Conservation (phyloP, 2,888 invertebrate genomes). For the Ypsolopha scabrella region DNA sequence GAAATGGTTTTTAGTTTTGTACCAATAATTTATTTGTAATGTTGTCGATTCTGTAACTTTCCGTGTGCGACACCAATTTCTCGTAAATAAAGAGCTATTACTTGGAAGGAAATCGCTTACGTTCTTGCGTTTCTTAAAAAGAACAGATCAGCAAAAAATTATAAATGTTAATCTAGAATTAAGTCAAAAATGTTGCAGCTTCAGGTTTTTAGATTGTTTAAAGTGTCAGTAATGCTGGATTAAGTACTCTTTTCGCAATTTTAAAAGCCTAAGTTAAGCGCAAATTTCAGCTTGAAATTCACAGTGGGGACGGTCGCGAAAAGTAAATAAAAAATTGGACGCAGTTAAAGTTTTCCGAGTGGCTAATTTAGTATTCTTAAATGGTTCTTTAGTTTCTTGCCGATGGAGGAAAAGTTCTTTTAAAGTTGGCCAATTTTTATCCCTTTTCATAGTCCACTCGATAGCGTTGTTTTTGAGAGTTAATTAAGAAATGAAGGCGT, state of each 20-base stretch:
- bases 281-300: neutral
- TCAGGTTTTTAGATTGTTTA: no score
- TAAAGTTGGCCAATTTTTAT: neutral
- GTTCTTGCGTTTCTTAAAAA: neutral
- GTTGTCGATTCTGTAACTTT: no score
- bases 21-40: no score
- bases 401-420: neutral
- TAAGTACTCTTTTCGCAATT: neutral
- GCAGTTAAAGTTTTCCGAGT: slow-evolving; percentile 9
- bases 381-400: neutral
- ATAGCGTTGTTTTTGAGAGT: no score
- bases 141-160: neutral
- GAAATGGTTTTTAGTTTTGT: no score
- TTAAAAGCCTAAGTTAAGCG: neutral
- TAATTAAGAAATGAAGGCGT: neutral
- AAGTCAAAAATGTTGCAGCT: no score
- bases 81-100: no score
- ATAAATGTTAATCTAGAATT: neutral
- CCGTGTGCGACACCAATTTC: no score
- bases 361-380: slow-evolving; percentile 13
- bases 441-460: neutral
- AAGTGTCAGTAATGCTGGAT: neutral
- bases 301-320: neutral
- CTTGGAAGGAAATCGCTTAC: neutral
- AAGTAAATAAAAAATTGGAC: neutral